Conservation (phyloP, 2,797 vertebrate genomes). For the Myotis pilosus region DNA sequence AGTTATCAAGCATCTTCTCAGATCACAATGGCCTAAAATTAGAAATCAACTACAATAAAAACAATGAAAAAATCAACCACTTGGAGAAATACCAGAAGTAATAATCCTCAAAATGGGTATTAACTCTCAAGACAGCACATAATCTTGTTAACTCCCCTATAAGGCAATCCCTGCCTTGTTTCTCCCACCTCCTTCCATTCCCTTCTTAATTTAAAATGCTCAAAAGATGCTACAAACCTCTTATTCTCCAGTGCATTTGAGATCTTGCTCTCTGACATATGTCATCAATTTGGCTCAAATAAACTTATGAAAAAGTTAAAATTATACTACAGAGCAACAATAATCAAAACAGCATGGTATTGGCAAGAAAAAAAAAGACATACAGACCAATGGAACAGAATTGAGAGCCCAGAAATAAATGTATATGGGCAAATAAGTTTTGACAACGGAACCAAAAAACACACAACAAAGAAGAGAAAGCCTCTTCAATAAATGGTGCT, state of each 20-base stretch:
- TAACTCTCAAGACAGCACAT: background rate
- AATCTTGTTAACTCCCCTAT: background rate
- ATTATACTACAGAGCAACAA: background rate
- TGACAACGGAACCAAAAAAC: background rate
- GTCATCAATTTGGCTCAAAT: background rate
- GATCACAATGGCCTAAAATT: too few relatives aligned
- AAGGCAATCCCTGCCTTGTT: background rate
- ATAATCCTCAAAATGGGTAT: background rate
- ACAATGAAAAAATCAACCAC: too few relatives aligned
- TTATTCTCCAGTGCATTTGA: background rate
- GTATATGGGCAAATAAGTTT: background rate
- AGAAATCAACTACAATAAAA: too few relatives aligned
- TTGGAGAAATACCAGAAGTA: background rate
- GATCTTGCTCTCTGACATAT: background rate
- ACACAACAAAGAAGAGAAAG: background rate
- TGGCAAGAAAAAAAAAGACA: background rate
- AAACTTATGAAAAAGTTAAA: background rate
- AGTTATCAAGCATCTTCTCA: background rate
- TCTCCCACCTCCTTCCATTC: background rate
- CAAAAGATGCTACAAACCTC: background rate
- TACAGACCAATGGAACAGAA: background rate
- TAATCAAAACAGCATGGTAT: background rate
- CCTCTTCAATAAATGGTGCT: background rate
- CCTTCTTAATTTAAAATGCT: background rate
- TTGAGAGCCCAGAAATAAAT: background rate